Base-by-base conservation (phyloP, 2,797 vertebrate species). In the Taenioides sp. region DNA sequence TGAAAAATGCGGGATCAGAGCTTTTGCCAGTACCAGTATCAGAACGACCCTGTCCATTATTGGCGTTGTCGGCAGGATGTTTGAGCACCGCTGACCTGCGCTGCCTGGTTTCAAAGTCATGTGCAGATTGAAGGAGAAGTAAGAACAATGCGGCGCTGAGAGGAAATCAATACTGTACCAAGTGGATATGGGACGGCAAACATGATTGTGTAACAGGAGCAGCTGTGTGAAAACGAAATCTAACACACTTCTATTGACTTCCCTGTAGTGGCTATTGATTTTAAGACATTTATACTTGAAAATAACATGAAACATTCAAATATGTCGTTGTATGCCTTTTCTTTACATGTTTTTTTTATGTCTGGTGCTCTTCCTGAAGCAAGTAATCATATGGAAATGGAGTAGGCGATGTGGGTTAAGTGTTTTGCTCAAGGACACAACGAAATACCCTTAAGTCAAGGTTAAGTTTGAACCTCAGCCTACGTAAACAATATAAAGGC, bases 31-130 rank as follows among this genome's bases (percentile, higher is more conserved):
- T 5, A 31, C 28, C 28, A 31, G 28, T 31, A 31, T 31, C 28
- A 31, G 28, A 31, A 31, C 28, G 4, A 31, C 28, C 28, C 28
- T 31, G 84, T 86, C 74, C 54, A 72, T 16, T 37, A 64, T 86
- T 63, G 78, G 28, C 16, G 22, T 69, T 54, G 59, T 60, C 40
- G 27, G 55, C 76, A 66, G 69, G 68, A 61, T 70, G 40, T 67
- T 22, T 12, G 52, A 78, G 73, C 37, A 5, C 34, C 52, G 55
- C 43, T 12, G 20, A 50, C 58, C 65, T 31, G 5, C 23, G 1
- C 16, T 65, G 49, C 40, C 65, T n/a, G n/a, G 16, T 37, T 18
- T 27, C 40, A 54, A 65, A 54, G 62, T 31, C 57, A 34, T 22
- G 16, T 27, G 54, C 43, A 6, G 25, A 27, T 57, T n/a, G 25